A percentile compares a stretch with the other conserved stretches of the same genome.
Evolutionary conservation across 35 echinoderm and acorn worm genomes (phyloP).

Genomic region (Acanthaster planci): DNA sequence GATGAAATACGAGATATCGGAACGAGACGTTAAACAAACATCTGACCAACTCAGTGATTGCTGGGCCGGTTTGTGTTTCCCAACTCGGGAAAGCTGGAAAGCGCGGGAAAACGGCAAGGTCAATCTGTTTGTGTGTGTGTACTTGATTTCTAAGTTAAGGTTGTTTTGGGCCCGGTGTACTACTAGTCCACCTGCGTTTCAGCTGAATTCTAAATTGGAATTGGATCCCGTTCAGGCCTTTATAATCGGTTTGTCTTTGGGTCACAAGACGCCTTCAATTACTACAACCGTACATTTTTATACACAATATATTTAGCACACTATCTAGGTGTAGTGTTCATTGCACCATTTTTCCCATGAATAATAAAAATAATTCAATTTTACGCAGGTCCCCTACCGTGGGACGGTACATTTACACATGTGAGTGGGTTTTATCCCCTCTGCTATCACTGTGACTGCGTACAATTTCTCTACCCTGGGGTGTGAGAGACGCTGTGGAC

Average conservation of each 20-base stretch:
- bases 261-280: not conserved
- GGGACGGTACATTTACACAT: slow-evolving; percentile 18
- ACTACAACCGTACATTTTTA: slow-evolving; percentile 26
- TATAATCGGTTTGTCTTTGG: slow-evolving; percentile 6
- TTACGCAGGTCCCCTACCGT: not conserved
- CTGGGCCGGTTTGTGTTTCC: not conserved
- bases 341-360: slow-evolving; percentile 28
- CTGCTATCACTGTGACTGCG: not conserved
- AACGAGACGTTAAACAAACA: slow-evolving; percentile 23
- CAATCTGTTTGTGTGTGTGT: not conserved
- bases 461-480: slow-evolving; percentile 11
- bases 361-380: slow-evolving; percentile 29
- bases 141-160: too few relatives aligned
- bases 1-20: slow-evolving; percentile 6
- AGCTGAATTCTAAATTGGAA: not conserved
- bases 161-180: too few relatives aligned
- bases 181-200: too few relatives aligned
- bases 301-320: slow-evolving; percentile 30
- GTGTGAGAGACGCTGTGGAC: not conserved
- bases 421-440: not conserved
- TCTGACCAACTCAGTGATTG: not conserved
- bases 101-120: slow-evolving; percentile 14
- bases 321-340: slow-evolving; percentile 33
- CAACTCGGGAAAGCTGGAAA: not conserved
- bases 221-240: not conserved